Evolutionary conservation across 2,797 vertebrate genomes (phyloP).

Genomic region (Babyrousa celebensis): DNA sequence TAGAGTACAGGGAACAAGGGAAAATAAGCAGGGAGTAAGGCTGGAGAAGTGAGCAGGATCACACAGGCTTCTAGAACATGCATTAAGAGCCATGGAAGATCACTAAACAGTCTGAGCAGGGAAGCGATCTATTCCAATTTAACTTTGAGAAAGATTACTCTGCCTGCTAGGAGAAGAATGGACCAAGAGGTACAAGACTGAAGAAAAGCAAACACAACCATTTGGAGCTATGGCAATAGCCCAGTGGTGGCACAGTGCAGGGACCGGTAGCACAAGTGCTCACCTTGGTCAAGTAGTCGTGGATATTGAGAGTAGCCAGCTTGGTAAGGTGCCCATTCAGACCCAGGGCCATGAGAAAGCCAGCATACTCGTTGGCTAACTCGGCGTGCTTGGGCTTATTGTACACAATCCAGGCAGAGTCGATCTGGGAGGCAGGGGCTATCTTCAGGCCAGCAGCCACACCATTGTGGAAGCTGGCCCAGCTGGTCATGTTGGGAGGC

Average conservation of each 20-base stretch:
- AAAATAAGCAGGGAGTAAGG: not conserved
- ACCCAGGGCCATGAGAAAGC: conserved; percentile 98
- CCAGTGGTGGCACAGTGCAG: not conserved
- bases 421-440: conserved; percentile 97
- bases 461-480: conserved; percentile 99
- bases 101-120: not conserved
- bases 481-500: conserved; percentile 98
- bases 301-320: conserved; percentile 98
- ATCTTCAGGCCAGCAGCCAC: conserved; percentile 98
- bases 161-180: not conserved
- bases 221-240: not conserved
- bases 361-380: conserved; percentile 98
- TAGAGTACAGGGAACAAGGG: not conserved
- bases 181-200: not conserved
- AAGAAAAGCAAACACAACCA: not conserved
- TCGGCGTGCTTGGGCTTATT: conserved; percentile 98
- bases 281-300: conserved; percentile 99
- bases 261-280: conserved; percentile 50
- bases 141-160: not conserved
- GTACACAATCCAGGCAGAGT: conserved; percentile 99
- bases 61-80: not conserved
- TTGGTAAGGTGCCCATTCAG: conserved; percentile 98
- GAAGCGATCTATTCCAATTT: not conserved
- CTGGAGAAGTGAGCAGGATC: not conserved
- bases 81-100: not conserved